Evolutionary conservation across 53 echinoderm and acorn worm species (phyloP).

Genomic region (Pentamera pediparva): DNA sequence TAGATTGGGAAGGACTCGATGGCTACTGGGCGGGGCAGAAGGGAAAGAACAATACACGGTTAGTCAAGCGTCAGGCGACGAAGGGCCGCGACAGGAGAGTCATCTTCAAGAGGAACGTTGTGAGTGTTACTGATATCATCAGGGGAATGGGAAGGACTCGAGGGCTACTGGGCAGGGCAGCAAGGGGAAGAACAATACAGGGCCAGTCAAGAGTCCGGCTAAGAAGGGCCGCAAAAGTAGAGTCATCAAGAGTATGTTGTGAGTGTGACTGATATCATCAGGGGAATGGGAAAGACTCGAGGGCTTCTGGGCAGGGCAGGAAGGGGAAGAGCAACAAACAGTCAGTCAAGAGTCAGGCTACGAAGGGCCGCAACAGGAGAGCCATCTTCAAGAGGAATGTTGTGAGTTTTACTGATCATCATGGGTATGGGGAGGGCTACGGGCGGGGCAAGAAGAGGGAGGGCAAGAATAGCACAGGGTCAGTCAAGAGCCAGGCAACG

Average conservation of each 20-base stretch:
- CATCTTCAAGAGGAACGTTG: slow-evolving; percentile 96
- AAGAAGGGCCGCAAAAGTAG: slow-evolving; percentile 90
- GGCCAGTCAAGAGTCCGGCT: slow-evolving; percentile 66
- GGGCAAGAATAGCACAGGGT: no score
- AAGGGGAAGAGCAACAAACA: slow-evolving; percentile 68
- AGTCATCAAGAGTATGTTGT: no score
- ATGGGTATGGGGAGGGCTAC: no score
- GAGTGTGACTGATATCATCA: no score
- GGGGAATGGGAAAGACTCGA: slow-evolving; percentile 45
- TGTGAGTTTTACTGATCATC: no score
- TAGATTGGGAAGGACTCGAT: slow-evolving; percentile 51
- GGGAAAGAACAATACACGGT: slow-evolving; percentile 66
- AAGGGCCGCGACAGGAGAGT: slow-evolving; percentile 88
- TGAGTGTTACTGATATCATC: no score
- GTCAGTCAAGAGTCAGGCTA: slow-evolving; percentile 70
- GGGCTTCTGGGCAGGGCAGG: slow-evolving; percentile 56
- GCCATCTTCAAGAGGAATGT: slow-evolving; percentile 95
- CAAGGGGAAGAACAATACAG: slow-evolving; percentile 72
- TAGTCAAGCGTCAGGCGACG: slow-evolving; percentile 74
- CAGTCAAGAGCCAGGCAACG: no score
- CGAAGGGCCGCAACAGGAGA: slow-evolving; percentile 87
- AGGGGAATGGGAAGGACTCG: slow-evolving; percentile 45
- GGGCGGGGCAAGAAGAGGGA: no score
- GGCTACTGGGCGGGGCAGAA: slow-evolving; percentile 53
- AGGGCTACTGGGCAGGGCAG: slow-evolving; percentile 57